phyloP scores from a whole-genome alignment of 1,140 invertebrate genomes.

The Drosophila sechellia region DNA sequence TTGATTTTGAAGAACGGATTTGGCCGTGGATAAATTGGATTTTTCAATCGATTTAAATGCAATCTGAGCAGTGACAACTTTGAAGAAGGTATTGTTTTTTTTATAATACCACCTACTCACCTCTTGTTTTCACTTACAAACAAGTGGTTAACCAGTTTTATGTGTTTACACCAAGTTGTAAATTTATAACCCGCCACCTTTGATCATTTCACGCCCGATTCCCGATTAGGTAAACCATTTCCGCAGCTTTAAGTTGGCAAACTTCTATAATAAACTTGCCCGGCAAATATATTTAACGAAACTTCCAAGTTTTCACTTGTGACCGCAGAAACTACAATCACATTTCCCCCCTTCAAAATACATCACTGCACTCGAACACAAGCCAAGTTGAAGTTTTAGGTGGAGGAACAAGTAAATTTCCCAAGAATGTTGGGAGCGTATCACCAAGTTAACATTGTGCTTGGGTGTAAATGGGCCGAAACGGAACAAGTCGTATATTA shows the following conservation, averaged over 20 bases:
- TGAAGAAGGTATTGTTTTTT: too few species aligned
- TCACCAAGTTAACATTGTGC: constrained; percentile 52
- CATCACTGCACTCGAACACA: constrained; percentile 67
- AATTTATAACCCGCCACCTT: neutral
- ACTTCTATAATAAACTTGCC: constrained; percentile 42
- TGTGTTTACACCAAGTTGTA: too few species aligned
- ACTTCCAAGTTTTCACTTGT: constrained; percentile 61
- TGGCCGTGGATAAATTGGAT: constrained; percentile 27
- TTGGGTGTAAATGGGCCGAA: constrained; percentile 42
- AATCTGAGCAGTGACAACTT: too few species aligned
- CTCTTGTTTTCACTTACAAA: too few species aligned
- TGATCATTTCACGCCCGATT: neutral
- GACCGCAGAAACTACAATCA: constrained; percentile 48
- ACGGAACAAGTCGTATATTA: constrained; percentile 62
- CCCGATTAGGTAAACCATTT: constrained; percentile 28
- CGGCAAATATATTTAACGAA: constrained; percentile 53
- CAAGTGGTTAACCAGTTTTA: too few species aligned
- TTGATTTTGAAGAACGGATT: constrained; percentile 41
- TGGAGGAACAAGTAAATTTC: constrained; percentile 2
- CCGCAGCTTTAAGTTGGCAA: constrained; percentile 25
- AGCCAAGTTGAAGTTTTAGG: constrained; percentile 49
- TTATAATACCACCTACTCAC: neutral
- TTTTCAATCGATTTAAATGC: constrained; percentile 16
- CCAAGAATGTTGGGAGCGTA: constrained; percentile 22
- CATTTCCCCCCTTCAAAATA: constrained; percentile 26